phyloP scores from a whole-genome alignment of 2,888 invertebrate species.

The Aethes cnicana region DNA sequence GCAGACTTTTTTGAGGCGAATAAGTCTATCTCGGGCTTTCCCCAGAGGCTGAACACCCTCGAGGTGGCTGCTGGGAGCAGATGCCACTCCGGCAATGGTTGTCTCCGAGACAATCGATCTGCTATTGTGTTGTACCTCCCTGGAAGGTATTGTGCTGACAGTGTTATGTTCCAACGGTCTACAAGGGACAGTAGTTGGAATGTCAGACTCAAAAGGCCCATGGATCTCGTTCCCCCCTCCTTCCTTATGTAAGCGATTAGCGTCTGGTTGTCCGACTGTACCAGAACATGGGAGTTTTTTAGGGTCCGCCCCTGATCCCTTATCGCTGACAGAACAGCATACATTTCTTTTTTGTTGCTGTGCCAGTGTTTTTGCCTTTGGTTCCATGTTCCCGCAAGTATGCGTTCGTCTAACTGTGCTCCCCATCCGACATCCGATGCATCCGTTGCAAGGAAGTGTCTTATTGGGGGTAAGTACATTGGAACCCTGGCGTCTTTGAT shows the following conservation, averaged over 20 bases:
- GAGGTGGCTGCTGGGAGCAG: background rate
- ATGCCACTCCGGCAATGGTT: constrained; percentile 5
- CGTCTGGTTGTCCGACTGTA: constrained; percentile 37
- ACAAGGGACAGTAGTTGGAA: constrained; percentile 4
- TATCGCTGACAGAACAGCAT: constrained; percentile 16
- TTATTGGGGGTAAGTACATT: background rate
- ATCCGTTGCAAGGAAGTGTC: constrained; percentile 27
- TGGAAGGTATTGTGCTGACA: background rate
- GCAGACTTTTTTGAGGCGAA: constrained; percentile 1
- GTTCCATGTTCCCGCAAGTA: constrained; percentile 21
- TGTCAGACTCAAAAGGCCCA: constrained; percentile 21
- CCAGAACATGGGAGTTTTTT: background rate
- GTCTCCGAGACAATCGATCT: constrained; percentile 7
- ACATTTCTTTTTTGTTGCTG: constrained; percentile 30
- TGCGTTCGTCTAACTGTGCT: constrained; percentile 16
- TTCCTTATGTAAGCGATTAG: constrained; percentile 34
- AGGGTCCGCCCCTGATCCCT: background rate
- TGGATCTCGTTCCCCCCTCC: constrained; percentile 36
- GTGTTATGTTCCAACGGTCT: background rate
- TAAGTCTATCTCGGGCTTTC: background rate
- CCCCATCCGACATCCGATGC: constrained; percentile 34
- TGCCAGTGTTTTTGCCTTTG: constrained; percentile 11
- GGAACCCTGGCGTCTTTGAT: background rate
- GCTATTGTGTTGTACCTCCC: constrained; percentile 7
- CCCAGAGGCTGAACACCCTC: constrained; percentile 1